phyloP scores from a whole-genome alignment of 2,113 vertebrate species.

The Hippolais icterina region DNA sequence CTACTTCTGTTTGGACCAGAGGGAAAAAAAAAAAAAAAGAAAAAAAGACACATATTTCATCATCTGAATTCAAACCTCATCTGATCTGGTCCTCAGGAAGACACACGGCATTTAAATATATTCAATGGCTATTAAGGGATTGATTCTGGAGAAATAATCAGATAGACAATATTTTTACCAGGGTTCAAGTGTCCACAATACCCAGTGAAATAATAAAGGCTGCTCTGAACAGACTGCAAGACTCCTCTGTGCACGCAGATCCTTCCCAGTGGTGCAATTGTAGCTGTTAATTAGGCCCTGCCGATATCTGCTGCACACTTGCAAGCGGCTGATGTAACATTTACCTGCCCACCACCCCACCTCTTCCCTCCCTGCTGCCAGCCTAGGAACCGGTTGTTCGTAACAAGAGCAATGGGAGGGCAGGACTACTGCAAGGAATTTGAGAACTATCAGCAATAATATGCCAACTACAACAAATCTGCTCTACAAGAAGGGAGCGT shows the following conservation, averaged over 20 bases:
- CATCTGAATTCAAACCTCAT: not conserved
- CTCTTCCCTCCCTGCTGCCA: not conserved
- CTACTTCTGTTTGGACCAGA: not conserved
- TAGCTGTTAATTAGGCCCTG: not conserved
- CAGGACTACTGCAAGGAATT: not conserved
- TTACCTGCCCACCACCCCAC: not conserved
- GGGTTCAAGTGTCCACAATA: not conserved
- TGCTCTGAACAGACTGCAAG: slow-evolving; percentile 19
- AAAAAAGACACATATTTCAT: not conserved
- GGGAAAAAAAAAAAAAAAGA: not conserved
- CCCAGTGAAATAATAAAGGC: slow-evolving; percentile 11
- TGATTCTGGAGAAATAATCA: slow-evolving; percentile 40
- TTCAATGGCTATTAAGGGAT: not conserved
- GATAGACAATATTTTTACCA: not conserved
- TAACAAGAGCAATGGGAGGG: not conserved
- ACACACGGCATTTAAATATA: not conserved
- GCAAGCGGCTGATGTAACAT: not conserved
- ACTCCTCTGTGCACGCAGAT: not conserved
- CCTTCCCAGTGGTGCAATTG: not conserved
- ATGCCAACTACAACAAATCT: not conserved
- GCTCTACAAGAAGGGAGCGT: not conserved
- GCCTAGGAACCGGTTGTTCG: not conserved
- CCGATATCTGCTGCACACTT: not conserved
- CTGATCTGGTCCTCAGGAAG: not conserved
- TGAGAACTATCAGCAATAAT: not conserved